These are phyloP conservation scores for Lapara coniferarum DNA, from an alignment of 2,888 invertebrate genomes.

Conservation along the genomic window DNA sequence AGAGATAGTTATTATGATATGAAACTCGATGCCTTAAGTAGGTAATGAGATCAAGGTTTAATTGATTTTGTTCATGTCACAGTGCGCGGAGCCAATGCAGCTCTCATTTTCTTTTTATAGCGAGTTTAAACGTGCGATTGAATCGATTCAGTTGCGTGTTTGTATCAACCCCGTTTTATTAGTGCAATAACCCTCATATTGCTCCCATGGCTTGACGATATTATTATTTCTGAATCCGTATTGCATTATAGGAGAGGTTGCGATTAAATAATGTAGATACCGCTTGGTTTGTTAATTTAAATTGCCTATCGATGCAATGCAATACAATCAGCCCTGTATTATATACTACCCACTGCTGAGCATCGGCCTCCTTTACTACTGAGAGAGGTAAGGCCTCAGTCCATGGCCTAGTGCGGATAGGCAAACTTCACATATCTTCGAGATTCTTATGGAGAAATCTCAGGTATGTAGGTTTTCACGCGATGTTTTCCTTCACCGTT, in stretches of 20 bases:
- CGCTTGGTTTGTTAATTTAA: background rate
- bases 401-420: too few relatives aligned
- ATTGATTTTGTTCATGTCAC: background rate
- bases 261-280: background rate
- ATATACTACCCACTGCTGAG: too few relatives aligned
- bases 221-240: background rate
- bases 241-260: background rate
- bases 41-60: background rate
- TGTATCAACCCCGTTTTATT: background rate
- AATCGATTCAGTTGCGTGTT: slow-evolving; percentile 5
- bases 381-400: too few relatives aligned
- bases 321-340: too few relatives aligned
- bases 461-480: too few relatives aligned
- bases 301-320: too few relatives aligned
- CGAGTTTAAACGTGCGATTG: background rate
- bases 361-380: too few relatives aligned
- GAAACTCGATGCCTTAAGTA: too few relatives aligned
- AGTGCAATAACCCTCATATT: slow-evolving; percentile 1
- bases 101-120: slow-evolving; percentile 6
- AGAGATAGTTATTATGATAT: too few relatives aligned
- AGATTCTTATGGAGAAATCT: too few relatives aligned
- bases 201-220: background rate
- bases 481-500: too few relatives aligned
- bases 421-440: too few relatives aligned
- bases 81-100: background rate